Conservation (phyloP, 2,888 invertebrate genomes). For the Tenthredo livida region DNA sequence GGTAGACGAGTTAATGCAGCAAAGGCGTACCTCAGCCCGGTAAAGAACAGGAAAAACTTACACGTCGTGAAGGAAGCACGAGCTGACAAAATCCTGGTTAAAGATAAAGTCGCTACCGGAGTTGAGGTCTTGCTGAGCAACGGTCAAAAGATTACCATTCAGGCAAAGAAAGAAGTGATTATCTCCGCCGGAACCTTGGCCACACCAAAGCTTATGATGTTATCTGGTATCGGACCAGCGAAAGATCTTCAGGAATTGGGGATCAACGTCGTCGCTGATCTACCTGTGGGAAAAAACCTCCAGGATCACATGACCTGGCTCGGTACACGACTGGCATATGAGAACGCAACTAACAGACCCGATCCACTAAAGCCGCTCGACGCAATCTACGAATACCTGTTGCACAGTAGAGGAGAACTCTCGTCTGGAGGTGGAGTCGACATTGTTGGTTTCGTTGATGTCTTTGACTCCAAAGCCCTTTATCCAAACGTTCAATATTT, state of each 20-base stretch:
- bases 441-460: conserved; percentile 81
- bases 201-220: conserved; percentile 85
- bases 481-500: conserved; percentile 83
- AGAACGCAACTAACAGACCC: conserved; percentile 58
- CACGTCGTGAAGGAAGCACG: conserved; percentile 81
- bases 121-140: conserved; percentile 76
- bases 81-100: conserved; percentile 80
- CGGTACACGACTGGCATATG: conserved; percentile 61
- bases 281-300: conserved; percentile 81
- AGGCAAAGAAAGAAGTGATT: conserved; percentile 83
- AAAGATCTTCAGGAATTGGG: conserved; percentile 78
- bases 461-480: conserved; percentile 76
- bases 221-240: conserved; percentile 84
- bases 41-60: conserved; percentile 80
- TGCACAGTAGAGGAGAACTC: conserved; percentile 76
- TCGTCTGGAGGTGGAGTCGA: conserved; percentile 78
- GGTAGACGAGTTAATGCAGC: conserved; percentile 77
- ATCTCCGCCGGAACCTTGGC: conserved; percentile 84
- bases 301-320: conserved; percentile 79
- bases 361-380: conserved; percentile 60
- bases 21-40: conserved; percentile 77
- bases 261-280: conserved; percentile 77
- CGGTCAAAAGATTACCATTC: conserved; percentile 66
- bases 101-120: conserved; percentile 76
- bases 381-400: conserved; percentile 75